Evolutionary conservation across 1,140 invertebrate genomes (phyloP).

Genomic region (Panulirus ornatus): DNA sequence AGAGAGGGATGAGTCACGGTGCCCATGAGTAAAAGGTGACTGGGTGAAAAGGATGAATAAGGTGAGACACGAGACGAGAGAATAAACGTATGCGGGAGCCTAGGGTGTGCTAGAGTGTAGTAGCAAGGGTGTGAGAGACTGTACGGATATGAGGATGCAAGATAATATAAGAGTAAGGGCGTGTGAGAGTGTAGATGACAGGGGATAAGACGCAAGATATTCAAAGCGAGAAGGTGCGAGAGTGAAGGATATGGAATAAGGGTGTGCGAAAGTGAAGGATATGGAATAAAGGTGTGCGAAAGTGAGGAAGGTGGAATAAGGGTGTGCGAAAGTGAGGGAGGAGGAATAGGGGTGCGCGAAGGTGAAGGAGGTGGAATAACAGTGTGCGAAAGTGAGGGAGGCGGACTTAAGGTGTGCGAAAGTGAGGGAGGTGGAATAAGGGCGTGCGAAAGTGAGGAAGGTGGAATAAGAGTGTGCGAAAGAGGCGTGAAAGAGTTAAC

Average conservation of each 20-base stretch:
- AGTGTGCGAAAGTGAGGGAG: not conserved
- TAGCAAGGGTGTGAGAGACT: too few species aligned
- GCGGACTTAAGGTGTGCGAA: not conserved
- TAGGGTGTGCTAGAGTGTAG: too few species aligned
- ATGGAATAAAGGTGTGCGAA: not conserved
- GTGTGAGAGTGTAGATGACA: too few species aligned
- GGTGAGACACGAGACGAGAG: too few species aligned
- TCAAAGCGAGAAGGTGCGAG: not conserved
- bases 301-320: not conserved
- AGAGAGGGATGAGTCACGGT: too few species aligned
- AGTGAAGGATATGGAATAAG: slow-evolving; percentile 3
- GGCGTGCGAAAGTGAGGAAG: not conserved
- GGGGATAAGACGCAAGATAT: not conserved
- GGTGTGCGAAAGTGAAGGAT: not conserved
- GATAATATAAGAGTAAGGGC: too few species aligned
- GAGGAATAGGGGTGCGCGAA: not conserved
- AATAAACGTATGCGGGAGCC: too few species aligned
- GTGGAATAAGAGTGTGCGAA: too few species aligned
- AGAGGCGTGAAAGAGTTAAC: too few species aligned
- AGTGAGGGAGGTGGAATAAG: not conserved
- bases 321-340: not conserved
- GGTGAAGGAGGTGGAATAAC: not conserved
- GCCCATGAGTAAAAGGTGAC: too few species aligned
- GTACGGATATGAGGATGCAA: too few species aligned
- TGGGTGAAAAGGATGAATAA: too few species aligned